Evolutionary conservation across 2,888 invertebrate species (phyloP).

Genomic region (Lottia gigantea): DNA sequence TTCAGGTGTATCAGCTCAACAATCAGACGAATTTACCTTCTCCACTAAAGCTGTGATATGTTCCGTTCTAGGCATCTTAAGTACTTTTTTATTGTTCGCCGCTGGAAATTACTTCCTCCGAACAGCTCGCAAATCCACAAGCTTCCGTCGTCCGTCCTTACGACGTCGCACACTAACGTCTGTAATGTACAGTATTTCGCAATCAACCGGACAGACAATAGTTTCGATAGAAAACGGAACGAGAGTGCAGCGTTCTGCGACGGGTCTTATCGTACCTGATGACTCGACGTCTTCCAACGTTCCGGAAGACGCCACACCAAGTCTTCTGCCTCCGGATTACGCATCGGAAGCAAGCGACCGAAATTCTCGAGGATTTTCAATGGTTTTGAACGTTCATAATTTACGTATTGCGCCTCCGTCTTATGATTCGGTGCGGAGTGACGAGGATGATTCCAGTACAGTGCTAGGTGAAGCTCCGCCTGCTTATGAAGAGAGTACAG

Average conservation of each 20-base stretch:
- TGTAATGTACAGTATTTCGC: not conserved
- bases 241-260: not conserved
- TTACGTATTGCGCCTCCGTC: not conserved
- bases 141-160: not conserved
- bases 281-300: not conserved
- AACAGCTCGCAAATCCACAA: conserved; percentile 2
- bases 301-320: too few species aligned
- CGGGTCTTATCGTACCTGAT: not conserved
- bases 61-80: not conserved
- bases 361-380: not conserved
- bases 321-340: too few species aligned
- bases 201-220: not conserved
- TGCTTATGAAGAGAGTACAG: not conserved
- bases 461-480: not conserved
- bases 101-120: not conserved
- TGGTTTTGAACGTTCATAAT: not conserved
- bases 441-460: not conserved
- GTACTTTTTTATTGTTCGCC: not conserved
- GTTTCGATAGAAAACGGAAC: conserved; percentile 1
- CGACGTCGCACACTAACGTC: not conserved
- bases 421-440: not conserved
- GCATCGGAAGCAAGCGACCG: not conserved
- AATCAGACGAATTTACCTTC: not conserved
- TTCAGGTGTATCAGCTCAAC: not conserved
- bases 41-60: not conserved